A percentile compares a stretch with the other conserved stretches of the same genome.
Conservation (phyloP, 2,888 invertebrate species). For the Eilema griseolum region DNA sequence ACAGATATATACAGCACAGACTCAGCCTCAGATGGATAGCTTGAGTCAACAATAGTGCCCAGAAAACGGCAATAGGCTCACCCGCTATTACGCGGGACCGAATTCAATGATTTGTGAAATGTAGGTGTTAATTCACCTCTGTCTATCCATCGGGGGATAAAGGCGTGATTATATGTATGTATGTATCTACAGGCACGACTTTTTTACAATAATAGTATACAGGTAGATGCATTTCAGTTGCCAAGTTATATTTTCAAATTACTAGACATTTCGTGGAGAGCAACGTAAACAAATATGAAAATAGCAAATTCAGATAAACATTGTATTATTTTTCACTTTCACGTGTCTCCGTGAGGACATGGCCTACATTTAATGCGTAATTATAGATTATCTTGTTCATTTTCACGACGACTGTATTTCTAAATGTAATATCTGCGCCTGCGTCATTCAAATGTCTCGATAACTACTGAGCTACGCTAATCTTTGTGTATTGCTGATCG, state of each 20-base stretch:
- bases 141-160: no score
- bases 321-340: constrained; percentile 13
- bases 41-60: no score
- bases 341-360: constrained; percentile 6
- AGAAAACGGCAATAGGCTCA: no score
- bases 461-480: not conserved
- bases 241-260: not conserved
- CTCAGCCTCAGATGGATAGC: no score
- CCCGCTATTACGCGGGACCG: no score
- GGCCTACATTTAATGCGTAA: constrained; percentile 10
- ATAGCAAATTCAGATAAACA: not conserved
- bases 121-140: no score
- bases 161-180: no score
- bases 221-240: not conserved
- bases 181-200: no score
- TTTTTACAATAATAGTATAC: no score
- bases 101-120: no score
- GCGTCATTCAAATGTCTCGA: not conserved
- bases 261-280: not conserved
- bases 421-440: not conserved
- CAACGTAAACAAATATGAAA: constrained; percentile 10
- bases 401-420: not conserved
- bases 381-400: constrained; percentile 10
- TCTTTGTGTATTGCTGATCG: not conserved
- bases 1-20: no score